Evolutionary conservation across 2,888 invertebrate genomes (phyloP), one percentile per base, ranked within the genome.

Genomic region (Pediacus dermestoides): DNA sequence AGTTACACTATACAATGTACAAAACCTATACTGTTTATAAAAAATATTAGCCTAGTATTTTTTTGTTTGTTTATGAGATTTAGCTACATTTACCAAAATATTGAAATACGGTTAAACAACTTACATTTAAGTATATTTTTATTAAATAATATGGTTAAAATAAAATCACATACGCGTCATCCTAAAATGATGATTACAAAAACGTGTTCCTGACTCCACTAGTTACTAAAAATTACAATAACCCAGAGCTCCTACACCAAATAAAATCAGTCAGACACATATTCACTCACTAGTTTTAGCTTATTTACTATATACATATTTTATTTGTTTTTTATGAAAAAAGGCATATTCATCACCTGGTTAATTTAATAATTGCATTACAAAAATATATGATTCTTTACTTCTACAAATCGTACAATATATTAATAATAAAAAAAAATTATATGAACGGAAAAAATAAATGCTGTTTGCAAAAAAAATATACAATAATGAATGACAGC

Each of bases 261-360:
- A 46, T 35, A 42, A 36, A 48, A 31, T 55, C 53, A 60, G 46
- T 47, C 57, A 53, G 40, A 42, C 52, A 53, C 58, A 58, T 43
- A 23, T 23, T 52, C 48, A 51, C 36, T 42, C 44, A 38, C 42
- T 36, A 38, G n/a, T 18, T 31, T 31, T 39, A 48, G 46, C 55
- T 48, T 55, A 51, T 48, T 35, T 57, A 55, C 46, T 61, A 62
- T 58, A 47, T 58, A 58, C 57, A 64, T 46, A 58, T 57, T 55
- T 36, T 56, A 55, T 52, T 57, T 34, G 50, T 46, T 57, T 55
- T 53, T 53, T 50, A 65, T 63, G 57, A 68, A 64, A 58, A 68
- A 68, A 67, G 68, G 67, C 66, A 66, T 62, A 7, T 58, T 60
- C 61, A 68, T 68, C 67, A 68, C 68, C 67, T 67, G 68, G 60